A percentile compares a stretch with the other conserved stretches of the same genome.
These are phyloP conservation scores for Cephalopachus bancanus DNA, from an alignment of 2,797 vertebrate species.

Conservation along the genomic window DNA sequence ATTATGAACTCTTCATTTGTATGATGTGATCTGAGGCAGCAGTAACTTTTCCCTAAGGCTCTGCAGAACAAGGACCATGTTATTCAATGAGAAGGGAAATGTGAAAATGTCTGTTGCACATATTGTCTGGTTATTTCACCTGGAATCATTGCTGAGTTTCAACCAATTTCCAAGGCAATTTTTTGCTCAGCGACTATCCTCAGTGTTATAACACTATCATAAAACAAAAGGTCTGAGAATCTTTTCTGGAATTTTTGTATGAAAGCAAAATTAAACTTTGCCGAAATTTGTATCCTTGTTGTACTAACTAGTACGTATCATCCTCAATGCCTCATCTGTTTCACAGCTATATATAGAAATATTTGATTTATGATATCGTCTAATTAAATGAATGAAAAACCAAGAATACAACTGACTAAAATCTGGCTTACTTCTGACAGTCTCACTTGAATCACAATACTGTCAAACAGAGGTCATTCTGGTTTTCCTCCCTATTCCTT, in stretches of 20 bases:
- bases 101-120: neutral
- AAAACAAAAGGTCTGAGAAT: neutral
- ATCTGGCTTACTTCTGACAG: neutral
- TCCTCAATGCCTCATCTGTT: neutral
- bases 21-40: neutral
- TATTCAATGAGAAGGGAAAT: neutral
- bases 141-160: neutral
- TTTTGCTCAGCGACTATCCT: neutral
- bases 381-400: neutral
- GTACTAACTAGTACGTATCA: neutral
- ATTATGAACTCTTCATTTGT: neutral
- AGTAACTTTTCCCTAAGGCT: neutral
- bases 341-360: neutral
- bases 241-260: neutral
- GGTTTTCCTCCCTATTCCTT: neutral
- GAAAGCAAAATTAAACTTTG: constrained; percentile 3
- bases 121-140: neutral
- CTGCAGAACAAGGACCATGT: neutral
- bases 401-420: neutral
- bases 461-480: neutral
- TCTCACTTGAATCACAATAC: neutral
- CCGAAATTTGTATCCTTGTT: neutral
- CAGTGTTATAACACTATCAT: neutral
- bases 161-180: neutral
- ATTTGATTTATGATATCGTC: neutral